A percentile compares a stretch with the other conserved stretches of the same genome.
Evolutionary conservation across 2,888 invertebrate species (phyloP).

Genomic region (Boloria selene): DNA sequence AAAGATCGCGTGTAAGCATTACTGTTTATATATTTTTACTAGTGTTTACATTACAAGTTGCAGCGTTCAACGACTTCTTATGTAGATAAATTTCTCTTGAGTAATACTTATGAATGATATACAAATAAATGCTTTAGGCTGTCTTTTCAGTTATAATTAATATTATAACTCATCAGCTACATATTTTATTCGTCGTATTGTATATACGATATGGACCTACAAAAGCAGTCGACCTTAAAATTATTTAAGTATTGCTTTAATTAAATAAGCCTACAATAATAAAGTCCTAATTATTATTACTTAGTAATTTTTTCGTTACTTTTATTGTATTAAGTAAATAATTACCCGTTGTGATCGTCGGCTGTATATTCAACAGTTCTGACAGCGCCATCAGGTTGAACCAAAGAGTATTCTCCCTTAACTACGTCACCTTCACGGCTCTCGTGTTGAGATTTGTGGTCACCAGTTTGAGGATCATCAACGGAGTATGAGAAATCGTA

Average conservation of each 20-base stretch:
- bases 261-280: no score
- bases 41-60: slow-evolving; percentile 9
- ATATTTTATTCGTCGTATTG: neutral
- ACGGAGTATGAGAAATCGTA: slow-evolving; percentile 83
- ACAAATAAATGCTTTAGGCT: neutral
- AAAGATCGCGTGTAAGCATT: slow-evolving; percentile 40
- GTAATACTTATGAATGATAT: slow-evolving; percentile 24
- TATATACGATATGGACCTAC: neutral
- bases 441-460: slow-evolving; percentile 78
- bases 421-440: slow-evolving; percentile 75
- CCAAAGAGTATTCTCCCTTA: slow-evolving; percentile 79
- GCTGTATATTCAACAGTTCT: slow-evolving; percentile 82
- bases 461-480: slow-evolving; percentile 81
- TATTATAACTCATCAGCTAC: neutral
- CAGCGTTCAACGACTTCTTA: slow-evolving; percentile 10
- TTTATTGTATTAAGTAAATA: slow-evolving; percentile 3
- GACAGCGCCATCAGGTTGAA: slow-evolving; percentile 81
- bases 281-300: no score
- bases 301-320: neutral
- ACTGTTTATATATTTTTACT: slow-evolving; percentile 34
- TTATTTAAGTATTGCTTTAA: no score
- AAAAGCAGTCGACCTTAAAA: neutral
- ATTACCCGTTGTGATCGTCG: slow-evolving; percentile 80
- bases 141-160: neutral
- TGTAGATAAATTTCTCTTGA: slow-evolving; percentile 11